A percentile compares a stretch with the other conserved stretches of the same genome.
Evolutionary conservation across 2,888 invertebrate species (phyloP).

Genomic region (Drosophila lutescens): DNA sequence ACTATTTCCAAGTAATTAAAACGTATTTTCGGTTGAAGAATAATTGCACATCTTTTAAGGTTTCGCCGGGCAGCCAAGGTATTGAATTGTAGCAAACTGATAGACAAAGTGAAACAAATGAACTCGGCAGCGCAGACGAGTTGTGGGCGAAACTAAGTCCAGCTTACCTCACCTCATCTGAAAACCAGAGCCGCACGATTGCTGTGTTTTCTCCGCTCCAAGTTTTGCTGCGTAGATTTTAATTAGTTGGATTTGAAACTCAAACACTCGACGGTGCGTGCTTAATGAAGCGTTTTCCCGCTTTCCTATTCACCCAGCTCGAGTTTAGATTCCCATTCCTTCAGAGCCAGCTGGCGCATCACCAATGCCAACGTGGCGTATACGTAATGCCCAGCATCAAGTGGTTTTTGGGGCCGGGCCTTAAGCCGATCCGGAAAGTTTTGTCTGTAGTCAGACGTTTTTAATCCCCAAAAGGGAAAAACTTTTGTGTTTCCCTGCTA

Average conservation of each 20-base stretch:
- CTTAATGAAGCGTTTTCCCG: slow-evolving; percentile 62
- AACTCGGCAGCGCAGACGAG: not conserved
- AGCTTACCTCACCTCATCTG: slow-evolving; percentile 11
- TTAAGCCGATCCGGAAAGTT: slow-evolving; percentile 36
- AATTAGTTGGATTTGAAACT: slow-evolving; percentile 74
- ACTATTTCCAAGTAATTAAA: slow-evolving; percentile 9
- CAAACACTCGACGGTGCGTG: slow-evolving; percentile 65
- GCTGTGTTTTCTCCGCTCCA: slow-evolving; percentile 17
- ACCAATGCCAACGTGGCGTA: slow-evolving; percentile 34
- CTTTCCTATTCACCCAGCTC: slow-evolving; percentile 13
- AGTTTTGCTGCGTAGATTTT: slow-evolving; percentile 71
- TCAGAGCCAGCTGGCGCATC: slow-evolving; percentile 9
- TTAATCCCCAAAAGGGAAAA: slow-evolving; percentile 27
- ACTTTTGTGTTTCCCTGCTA: slow-evolving; percentile 32
- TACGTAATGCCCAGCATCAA: slow-evolving; percentile 63
- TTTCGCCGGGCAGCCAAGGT: not conserved
- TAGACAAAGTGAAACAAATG: slow-evolving; percentile 33
- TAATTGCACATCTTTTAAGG: not conserved
- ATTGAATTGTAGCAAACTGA: not conserved
- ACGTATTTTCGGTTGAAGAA: slow-evolving; percentile 2
- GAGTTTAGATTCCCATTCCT: not conserved
- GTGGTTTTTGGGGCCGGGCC: slow-evolving; percentile 40
- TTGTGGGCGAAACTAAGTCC: slow-evolving; percentile 1
- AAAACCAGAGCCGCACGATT: slow-evolving; percentile 8
- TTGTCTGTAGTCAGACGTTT: slow-evolving; percentile 35